These are phyloP conservation scores for Atta texana DNA, from an alignment of 1,140 invertebrate species.

Conservation along the genomic window DNA sequence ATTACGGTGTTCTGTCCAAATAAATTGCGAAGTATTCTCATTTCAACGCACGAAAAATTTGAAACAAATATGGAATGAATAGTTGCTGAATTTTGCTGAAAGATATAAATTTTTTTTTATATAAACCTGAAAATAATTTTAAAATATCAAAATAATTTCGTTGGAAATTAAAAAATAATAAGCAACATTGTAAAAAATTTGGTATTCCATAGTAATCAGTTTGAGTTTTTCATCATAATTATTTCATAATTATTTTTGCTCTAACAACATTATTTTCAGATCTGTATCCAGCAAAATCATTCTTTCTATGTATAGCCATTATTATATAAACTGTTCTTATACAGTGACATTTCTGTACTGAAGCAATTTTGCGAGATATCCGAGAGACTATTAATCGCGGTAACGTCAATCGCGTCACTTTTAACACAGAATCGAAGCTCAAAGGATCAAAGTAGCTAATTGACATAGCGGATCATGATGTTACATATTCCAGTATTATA, in stretches of 20 bases:
- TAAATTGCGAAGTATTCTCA: neutral
- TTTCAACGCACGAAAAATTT: neutral
- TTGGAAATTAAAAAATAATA: too few species aligned
- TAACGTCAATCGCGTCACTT: neutral
- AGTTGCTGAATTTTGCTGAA: too few species aligned
- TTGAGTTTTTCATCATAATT: too few species aligned
- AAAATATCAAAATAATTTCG: too few species aligned
- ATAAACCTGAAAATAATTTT: too few species aligned
- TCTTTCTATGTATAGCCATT: neutral
- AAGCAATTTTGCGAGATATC: slow-evolving; percentile 13
- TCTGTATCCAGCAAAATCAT: too few species aligned
- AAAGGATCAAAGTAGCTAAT: slow-evolving; percentile 48
- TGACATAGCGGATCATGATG: neutral
- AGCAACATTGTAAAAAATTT: too few species aligned
- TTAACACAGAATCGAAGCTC: slow-evolving; percentile 19
- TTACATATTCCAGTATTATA: slow-evolving; percentile 33
- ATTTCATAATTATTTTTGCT: too few species aligned
- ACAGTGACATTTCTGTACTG: neutral
- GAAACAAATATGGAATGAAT: neutral
- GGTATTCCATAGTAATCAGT: too few species aligned
- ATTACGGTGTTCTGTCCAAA: neutral
- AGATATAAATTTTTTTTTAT: too few species aligned
- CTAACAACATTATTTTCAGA: too few species aligned
- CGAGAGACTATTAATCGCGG: slow-evolving; percentile 6
- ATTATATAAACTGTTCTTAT: neutral